phyloP scores from a whole-genome alignment of 2,797 vertebrate species.

The Catharus ustulatus region DNA sequence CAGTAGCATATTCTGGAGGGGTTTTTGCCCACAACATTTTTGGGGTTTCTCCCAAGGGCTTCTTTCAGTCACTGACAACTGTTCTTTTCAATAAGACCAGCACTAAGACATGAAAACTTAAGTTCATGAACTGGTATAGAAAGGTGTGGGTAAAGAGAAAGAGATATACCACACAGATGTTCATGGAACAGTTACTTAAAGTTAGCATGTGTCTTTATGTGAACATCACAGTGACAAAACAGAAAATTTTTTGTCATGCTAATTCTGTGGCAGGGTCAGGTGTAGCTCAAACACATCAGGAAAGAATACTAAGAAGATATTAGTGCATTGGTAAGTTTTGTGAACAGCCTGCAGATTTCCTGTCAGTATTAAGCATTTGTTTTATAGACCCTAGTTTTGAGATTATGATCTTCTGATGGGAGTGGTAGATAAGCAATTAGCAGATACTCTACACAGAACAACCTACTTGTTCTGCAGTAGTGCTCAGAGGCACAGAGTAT shows the following conservation, averaged over 20 bases:
- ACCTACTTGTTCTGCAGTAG: background rate
- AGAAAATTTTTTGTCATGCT: background rate
- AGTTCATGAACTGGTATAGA: accelerated
- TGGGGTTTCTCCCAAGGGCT: background rate
- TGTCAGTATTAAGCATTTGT: background rate
- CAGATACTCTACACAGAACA: background rate
- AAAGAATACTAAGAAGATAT: background rate
- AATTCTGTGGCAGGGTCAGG: background rate
- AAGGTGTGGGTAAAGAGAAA: background rate
- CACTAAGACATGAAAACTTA: background rate
- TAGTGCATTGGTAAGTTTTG: background rate
- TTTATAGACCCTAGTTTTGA: background rate
- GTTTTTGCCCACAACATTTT: background rate
- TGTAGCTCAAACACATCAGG: background rate
- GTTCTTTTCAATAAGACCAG: background rate
- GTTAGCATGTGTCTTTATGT: background rate
- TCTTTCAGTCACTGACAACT: background rate
- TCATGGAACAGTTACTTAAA: background rate
- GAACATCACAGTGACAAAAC: background rate
- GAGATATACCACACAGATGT: background rate
- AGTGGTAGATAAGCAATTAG: background rate
- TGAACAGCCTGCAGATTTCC: background rate
- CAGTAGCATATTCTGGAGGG: background rate
- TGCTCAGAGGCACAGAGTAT: background rate
- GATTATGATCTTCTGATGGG: background rate